phyloP scores from a whole-genome alignment of 2,888 invertebrate species.

The Conchocele bisecta region DNA sequence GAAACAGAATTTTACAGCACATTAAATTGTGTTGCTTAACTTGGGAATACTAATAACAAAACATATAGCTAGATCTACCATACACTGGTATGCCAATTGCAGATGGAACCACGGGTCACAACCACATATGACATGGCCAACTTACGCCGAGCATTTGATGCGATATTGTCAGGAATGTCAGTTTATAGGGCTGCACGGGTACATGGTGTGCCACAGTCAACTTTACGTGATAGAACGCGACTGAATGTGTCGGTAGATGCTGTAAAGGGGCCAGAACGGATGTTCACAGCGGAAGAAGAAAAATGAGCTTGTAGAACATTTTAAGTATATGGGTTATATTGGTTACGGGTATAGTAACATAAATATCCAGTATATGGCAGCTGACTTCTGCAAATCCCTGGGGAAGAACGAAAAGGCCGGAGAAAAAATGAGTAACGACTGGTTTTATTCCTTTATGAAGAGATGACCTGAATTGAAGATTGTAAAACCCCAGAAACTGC shows the following conservation, averaged over 20 bases:
- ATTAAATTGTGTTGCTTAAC: too few relatives aligned
- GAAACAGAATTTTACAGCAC: too few relatives aligned
- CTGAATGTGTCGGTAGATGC: slow-evolving; percentile 4
- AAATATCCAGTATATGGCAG: slow-evolving; percentile 26
- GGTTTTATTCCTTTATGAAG: slow-evolving; percentile 34
- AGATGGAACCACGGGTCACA: too few relatives aligned
- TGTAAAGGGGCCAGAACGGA: neutral
- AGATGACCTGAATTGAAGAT: slow-evolving; percentile 23
- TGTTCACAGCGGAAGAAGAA: slow-evolving; percentile 12
- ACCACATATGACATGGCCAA: slow-evolving; percentile 12
- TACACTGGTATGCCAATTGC: too few relatives aligned
- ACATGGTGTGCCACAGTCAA: slow-evolving; percentile 28
- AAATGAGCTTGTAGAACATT: slow-evolving; percentile 10
- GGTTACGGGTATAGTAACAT: slow-evolving; percentile 30
- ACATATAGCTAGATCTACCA: too few relatives aligned
- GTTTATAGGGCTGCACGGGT: slow-evolving; percentile 21
- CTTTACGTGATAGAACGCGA: slow-evolving; percentile 20
- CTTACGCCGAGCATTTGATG: slow-evolving; percentile 17
- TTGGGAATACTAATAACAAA: too few relatives aligned
- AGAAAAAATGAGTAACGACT: slow-evolving; percentile 24
- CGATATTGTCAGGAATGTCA: slow-evolving; percentile 27
- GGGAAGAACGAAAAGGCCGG: slow-evolving; percentile 18
- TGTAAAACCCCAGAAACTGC: slow-evolving; percentile 28
- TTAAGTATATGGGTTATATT: slow-evolving; percentile 30
- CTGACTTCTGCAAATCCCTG: slow-evolving; percentile 15